Evolutionary conservation across 2,113 vertebrate genomes (phyloP).

Genomic region (Ciconia boyciana): DNA sequence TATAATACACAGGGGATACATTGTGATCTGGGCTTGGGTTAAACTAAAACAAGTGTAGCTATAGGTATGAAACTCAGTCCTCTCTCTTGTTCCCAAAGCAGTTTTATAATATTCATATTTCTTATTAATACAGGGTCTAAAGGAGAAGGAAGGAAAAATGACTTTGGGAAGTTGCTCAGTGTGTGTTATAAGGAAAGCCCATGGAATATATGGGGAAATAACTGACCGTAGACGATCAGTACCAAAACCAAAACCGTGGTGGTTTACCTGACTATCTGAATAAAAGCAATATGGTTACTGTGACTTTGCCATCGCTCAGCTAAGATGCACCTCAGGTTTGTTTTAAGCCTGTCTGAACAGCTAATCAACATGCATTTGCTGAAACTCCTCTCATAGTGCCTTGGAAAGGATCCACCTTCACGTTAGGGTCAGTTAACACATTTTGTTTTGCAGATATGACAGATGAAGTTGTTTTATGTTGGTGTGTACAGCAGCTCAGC

Average conservation of each 20-base stretch:
- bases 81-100: neutral
- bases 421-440: neutral
- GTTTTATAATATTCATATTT: slow-evolving; percentile 5
- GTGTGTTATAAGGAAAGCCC: neutral
- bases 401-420: neutral
- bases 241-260: neutral
- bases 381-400: neutral
- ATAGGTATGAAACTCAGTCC: neutral
- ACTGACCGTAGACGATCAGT: neutral
- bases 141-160: neutral
- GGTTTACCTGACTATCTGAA: neutral
- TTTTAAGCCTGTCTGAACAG: neutral
- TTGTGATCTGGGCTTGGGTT: neutral
- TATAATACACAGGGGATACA: neutral
- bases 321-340: neutral
- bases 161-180: neutral
- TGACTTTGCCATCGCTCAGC: neutral
- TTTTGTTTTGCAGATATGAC: neutral
- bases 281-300: neutral
- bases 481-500: neutral
- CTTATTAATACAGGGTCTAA: neutral
- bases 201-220: neutral
- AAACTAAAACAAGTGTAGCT: neutral
- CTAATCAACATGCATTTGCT: neutral
- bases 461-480: neutral